Percentiles rank a stretch among this genome's conserved stretches.
Evolutionary conservation across 1,140 invertebrate species (phyloP).

Genomic region (Megalonaias nervosa): DNA sequence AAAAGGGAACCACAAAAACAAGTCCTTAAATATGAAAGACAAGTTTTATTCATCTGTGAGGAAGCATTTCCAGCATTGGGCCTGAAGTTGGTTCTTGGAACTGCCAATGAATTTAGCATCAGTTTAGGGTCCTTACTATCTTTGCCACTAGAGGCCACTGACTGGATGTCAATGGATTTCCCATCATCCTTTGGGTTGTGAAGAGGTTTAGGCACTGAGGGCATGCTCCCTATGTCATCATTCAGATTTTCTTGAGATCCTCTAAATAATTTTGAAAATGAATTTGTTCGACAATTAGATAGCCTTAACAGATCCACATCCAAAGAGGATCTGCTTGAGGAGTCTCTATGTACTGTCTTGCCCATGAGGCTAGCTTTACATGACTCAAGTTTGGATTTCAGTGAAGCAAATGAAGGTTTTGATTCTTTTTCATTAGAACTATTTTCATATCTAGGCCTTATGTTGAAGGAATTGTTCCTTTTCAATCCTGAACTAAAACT

Average conservation of each 20-base stretch:
- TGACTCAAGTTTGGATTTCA: constrained; percentile 64
- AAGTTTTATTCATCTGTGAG: constrained; percentile 38
- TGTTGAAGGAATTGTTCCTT: constrained; percentile 47
- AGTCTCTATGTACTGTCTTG: constrained; percentile 35
- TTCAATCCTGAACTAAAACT: constrained; percentile 31
- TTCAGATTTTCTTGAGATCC: not conserved
- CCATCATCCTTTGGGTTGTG: no score
- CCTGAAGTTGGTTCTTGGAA: constrained; percentile 48
- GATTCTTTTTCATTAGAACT: constrained; percentile 14
- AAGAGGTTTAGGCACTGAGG: no score
- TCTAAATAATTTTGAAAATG: constrained; percentile 45
- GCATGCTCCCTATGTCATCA: no score
- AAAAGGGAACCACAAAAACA: no score
- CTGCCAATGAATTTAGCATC: constrained; percentile 44
- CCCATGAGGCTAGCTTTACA: constrained; percentile 60
- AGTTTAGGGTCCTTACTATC: constrained; percentile 42
- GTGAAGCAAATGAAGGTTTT: constrained; percentile 51
- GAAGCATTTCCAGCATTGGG: constrained; percentile 42
- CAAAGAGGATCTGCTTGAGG: constrained; percentile 20
- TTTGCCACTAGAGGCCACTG: not conserved
- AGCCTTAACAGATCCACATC: constrained; percentile 30
- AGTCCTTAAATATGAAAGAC: no score
- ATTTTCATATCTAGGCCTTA: constrained; percentile 30
- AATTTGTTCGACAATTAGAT: constrained; percentile 51
- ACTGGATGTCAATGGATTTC: no score